phyloP scores from a whole-genome alignment of 2,888 invertebrate species.

The Idaea aversata region DNA sequence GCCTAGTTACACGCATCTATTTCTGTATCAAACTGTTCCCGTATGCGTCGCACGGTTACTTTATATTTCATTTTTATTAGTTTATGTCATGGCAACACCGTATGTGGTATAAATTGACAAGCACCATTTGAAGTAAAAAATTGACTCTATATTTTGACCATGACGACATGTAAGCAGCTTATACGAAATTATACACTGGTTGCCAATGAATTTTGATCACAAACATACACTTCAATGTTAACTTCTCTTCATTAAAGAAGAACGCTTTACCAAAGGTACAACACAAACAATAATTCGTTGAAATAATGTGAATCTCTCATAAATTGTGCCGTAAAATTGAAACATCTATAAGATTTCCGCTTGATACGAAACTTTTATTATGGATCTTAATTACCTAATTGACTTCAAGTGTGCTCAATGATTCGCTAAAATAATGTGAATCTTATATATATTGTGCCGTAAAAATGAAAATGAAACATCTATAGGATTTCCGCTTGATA shows the following conservation, averaged over 20 bases:
- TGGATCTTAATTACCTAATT: no score
- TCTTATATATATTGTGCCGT: no score
- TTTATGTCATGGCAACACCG: slow-evolving; percentile 73
- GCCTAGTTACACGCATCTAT: background rate
- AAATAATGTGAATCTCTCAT: no score
- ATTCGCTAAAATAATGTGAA: no score
- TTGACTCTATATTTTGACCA: slow-evolving; percentile 65
- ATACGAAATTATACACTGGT: slow-evolving; percentile 35
- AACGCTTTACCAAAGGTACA: no score
- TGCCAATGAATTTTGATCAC: background rate
- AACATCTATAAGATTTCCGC: no score
- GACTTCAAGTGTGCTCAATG: slow-evolving; percentile 36
- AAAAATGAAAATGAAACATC: no score
- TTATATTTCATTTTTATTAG: slow-evolving; percentile 76
- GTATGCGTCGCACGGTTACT: slow-evolving; percentile 62
- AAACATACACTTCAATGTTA: background rate
- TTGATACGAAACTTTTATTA: no score
- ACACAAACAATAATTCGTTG: no score
- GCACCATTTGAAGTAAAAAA: slow-evolving; percentile 62
- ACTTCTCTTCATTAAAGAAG: no score
- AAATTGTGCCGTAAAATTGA: no score
- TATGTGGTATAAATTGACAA: slow-evolving; percentile 69
- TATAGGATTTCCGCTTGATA: no score
- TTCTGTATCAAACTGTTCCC: slow-evolving; percentile 52
- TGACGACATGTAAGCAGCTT: slow-evolving; percentile 46